Evolutionary conservation across 2,888 invertebrate genomes (phyloP).

Genomic region (Merodon equestris): DNA sequence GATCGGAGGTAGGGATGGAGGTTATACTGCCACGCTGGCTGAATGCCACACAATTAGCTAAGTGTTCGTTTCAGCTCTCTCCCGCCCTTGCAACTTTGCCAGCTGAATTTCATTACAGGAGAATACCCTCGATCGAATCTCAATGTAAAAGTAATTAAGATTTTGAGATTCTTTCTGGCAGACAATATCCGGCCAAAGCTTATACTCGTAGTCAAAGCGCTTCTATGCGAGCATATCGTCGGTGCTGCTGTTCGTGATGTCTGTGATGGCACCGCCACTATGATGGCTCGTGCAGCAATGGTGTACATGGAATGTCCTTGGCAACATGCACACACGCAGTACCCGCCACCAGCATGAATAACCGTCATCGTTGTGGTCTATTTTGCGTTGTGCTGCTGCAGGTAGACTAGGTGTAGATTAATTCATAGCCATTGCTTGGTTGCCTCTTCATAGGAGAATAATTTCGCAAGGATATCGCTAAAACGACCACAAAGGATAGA

Average conservation of each 20-base stretch:
- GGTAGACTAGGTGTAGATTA: slow-evolving; percentile 35
- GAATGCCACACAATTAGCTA: slow-evolving; percentile 37
- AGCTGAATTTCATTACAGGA: slow-evolving; percentile 44
- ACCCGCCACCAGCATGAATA: slow-evolving; percentile 48
- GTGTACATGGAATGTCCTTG: slow-evolving; percentile 34
- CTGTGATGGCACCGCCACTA: slow-evolving; percentile 5
- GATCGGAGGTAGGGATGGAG: too few relatives aligned
- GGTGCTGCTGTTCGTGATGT: too few relatives aligned
- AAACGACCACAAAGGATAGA: slow-evolving; percentile 30
- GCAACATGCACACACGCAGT: slow-evolving; percentile 48
- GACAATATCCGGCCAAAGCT: slow-evolving; percentile 21
- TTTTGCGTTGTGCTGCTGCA: slow-evolving; percentile 2
- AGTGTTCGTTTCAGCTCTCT: slow-evolving; percentile 31
- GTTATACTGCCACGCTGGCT: neutral
- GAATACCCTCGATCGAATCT: slow-evolving; percentile 40
- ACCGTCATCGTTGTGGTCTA: slow-evolving; percentile 47
- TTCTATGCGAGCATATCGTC: slow-evolving; percentile 12
- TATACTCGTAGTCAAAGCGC: slow-evolving; percentile 13
- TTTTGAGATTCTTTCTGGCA: slow-evolving; percentile 45
- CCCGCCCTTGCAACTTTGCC: too few relatives aligned
- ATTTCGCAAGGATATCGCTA: slow-evolving; percentile 43
- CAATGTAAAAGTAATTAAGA: slow-evolving; percentile 60
- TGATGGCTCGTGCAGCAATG: slow-evolving; percentile 5
- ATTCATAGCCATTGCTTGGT: slow-evolving; percentile 31
- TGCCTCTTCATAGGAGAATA: slow-evolving; percentile 20